phyloP scores from a whole-genome alignment of 2,113 vertebrate genomes.

The Heterotis niloticus region DNA sequence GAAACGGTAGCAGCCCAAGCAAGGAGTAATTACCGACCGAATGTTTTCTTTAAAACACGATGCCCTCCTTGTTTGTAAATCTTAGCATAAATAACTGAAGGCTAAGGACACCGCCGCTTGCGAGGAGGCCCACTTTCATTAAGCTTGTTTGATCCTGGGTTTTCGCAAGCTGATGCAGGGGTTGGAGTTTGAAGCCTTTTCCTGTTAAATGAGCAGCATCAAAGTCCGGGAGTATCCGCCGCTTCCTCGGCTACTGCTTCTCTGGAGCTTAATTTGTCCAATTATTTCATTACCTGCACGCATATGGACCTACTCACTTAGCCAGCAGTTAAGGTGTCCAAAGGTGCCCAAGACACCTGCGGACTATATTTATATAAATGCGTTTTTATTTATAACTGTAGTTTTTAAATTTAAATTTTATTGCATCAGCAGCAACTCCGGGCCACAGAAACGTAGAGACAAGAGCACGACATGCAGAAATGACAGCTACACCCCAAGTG shows the following conservation, averaged over 20 bases:
- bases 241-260: neutral
- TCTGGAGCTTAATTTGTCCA: neutral
- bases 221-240: neutral
- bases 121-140: neutral
- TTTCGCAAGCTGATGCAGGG: neutral
- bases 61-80: neutral
- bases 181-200: neutral
- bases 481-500: too few relatives aligned
- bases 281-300: neutral
- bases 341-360: neutral
- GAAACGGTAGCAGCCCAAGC: neutral
- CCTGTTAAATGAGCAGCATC: neutral
- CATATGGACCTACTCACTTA: too few relatives aligned
- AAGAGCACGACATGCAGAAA: too few relatives aligned
- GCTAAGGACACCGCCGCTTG: neutral
- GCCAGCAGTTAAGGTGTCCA: neutral
- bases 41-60: neutral
- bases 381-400: too few relatives aligned
- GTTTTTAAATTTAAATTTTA: too few relatives aligned
- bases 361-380: too few relatives aligned
- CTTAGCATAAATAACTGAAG: neutral
- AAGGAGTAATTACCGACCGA: constrained; percentile 10
- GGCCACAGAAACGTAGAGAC: too few relatives aligned
- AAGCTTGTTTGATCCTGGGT: constrained; percentile 12
- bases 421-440: too few relatives aligned